These are phyloP conservation scores for Pogonomyrmex barbatus DNA, from an alignment of 1,140 invertebrate genomes.

Conservation along the genomic window DNA sequence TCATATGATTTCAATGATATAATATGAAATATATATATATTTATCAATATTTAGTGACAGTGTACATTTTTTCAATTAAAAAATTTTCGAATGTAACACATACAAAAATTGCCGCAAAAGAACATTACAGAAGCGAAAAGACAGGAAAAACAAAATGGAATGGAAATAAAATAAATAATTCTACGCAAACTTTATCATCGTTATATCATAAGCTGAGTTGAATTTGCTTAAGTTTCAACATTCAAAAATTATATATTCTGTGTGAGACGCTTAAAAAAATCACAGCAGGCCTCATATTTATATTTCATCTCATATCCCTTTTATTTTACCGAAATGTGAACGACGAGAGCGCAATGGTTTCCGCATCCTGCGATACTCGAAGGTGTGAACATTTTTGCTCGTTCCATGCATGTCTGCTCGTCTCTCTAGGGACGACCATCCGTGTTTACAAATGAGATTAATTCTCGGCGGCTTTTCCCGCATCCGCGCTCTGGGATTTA, in stretches of 20 bases:
- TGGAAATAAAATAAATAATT: conserved; percentile 7
- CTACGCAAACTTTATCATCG: not conserved
- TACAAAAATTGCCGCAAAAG: not conserved
- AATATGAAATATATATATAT: not conserved
- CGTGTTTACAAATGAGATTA: conserved; percentile 54
- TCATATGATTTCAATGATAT: not conserved
- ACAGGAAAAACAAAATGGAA: not conserved
- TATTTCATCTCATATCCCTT: not conserved
- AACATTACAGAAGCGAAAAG: not conserved
- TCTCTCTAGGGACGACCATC: conserved; percentile 4
- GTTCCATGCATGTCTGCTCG: conserved; percentile 24
- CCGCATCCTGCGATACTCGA: not conserved
- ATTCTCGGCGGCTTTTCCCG: conserved; percentile 31
- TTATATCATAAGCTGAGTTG: not conserved
- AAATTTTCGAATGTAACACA: not conserved
- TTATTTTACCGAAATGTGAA: not conserved
- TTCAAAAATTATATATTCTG: conserved; percentile 28
- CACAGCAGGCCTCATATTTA: not conserved
- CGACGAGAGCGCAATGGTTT: too few species aligned
- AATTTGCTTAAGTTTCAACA: not conserved
- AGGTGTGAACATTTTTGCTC: conserved; percentile 34
- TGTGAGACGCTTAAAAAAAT: not conserved
- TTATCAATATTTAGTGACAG: not conserved
- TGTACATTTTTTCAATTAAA: not conserved
- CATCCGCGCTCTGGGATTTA: conserved; percentile 10